Percentiles rank a stretch among this genome's conserved stretches.
These are phyloP conservation scores for Netelia fuscicornis DNA, from an alignment of 2,888 invertebrate genomes.

Conservation along the genomic window DNA sequence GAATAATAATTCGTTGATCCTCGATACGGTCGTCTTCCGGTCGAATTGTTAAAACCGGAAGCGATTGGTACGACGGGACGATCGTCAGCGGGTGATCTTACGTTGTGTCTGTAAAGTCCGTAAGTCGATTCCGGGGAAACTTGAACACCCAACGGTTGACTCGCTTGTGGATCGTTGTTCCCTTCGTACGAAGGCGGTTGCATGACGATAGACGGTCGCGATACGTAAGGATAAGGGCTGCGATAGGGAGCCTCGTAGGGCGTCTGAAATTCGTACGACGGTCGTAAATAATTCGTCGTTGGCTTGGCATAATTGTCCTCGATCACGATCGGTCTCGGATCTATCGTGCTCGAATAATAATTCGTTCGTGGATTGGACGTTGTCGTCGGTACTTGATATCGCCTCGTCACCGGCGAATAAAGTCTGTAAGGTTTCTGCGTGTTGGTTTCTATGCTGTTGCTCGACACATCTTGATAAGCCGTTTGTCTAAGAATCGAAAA, in stretches of 20 bases:
- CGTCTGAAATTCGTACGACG: conserved; percentile 68
- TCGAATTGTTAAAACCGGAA: conserved; percentile 24
- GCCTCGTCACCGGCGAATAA: conserved; percentile 62
- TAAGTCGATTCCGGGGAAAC: conserved; percentile 59
- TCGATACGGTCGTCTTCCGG: conserved; percentile 45
- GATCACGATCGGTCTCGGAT: conserved; percentile 70
- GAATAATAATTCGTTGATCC: conserved; percentile 53
- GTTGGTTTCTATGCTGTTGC: conserved; percentile 80
- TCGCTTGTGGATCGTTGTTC: conserved; percentile 42
- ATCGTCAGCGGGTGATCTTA: conserved; percentile 27
- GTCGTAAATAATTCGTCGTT: conserved; percentile 74
- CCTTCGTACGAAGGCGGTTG: conserved; percentile 73
- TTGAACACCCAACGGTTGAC: conserved; percentile 43
- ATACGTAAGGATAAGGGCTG: conserved; percentile 65
- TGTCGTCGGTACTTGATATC: conserved; percentile 67
- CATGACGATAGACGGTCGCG: conserved; percentile 71
- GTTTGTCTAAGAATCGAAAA: conserved; percentile 75
- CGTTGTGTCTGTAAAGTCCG: conserved; percentile 57
- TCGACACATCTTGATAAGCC: conserved; percentile 76
- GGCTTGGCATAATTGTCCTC: conserved; percentile 71
- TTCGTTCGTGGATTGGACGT: conserved; percentile 70
- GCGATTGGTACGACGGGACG: not conserved
- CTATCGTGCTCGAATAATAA: conserved; percentile 70
- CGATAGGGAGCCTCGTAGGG: conserved; percentile 71
- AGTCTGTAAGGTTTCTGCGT: conserved; percentile 73